These are phyloP conservation scores for Hanleya hanleyi DNA, from an alignment of 2,888 invertebrate species.

Conservation along the genomic window DNA sequence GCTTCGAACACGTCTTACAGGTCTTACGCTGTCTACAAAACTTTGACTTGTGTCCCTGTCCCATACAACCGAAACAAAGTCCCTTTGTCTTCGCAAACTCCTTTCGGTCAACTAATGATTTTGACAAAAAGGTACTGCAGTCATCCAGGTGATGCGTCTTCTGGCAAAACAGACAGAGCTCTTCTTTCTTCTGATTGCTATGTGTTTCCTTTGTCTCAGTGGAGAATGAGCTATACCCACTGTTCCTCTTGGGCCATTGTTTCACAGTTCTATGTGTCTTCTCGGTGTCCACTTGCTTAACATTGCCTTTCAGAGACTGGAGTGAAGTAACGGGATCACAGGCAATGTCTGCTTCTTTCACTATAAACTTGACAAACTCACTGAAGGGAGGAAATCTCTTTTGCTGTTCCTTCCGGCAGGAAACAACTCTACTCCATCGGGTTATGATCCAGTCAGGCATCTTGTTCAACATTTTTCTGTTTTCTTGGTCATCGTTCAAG, in stretches of 20 bases:
- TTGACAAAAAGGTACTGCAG: conserved; percentile 22
- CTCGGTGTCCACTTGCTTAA: neutral
- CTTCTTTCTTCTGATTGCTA: neutral
- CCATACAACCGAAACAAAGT: conserved; percentile 44
- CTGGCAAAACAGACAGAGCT: conserved; percentile 26
- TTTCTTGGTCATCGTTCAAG: conserved; percentile 30
- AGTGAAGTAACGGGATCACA: no score
- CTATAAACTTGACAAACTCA: no score
- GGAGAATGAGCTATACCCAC: neutral
- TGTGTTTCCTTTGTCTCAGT: neutral
- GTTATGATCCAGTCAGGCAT: conserved; percentile 31
- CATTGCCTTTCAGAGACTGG: conserved; percentile 22
- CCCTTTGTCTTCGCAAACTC: conserved; percentile 26
- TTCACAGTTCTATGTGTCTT: neutral
- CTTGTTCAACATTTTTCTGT: conserved; percentile 33
- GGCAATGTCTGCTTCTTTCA: conserved; percentile 34
- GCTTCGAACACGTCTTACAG: conserved; percentile 38
- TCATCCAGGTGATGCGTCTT: conserved; percentile 25
- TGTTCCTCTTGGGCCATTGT: neutral
- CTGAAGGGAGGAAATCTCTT: no score
- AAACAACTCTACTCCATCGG: conserved; percentile 32
- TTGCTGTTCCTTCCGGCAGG: conserved; percentile 19
- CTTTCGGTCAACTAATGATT: conserved; percentile 26
- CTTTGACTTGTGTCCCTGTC: conserved; percentile 35
- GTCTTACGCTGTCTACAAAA: conserved; percentile 26